Base-by-base conservation (phyloP, 2,113 vertebrate species). In the Cavia porcellus region DNA sequence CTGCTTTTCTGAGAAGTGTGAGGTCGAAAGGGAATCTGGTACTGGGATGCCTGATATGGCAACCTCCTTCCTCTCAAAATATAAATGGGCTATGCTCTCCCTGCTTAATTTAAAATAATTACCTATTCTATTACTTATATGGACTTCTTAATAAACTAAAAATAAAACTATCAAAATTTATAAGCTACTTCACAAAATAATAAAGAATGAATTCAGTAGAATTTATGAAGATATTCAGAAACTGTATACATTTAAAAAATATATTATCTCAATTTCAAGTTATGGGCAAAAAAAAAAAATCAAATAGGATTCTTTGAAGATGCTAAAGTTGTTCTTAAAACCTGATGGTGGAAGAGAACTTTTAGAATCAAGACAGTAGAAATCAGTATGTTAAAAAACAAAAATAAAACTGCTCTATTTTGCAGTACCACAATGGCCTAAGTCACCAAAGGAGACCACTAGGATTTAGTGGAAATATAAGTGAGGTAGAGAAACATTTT, bases 401-500 rank as follows among this genome's bases (percentile, higher is more conserved):
- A n/a, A 17, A 57, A 52, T 62, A 72, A 14, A 52, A n/a, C 28
- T 55, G 68, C 4, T n/a, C 13, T 35, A 20, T 12, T 5, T 3
- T 30, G 6, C 1, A 83, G n/a, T 30, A 20, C 14, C 30, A 14
- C 2, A 3, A 81, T 5, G 19, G 35, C 12, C 0, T 0, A 19
- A 9, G 30, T 57, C 83, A 30, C 28, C 0, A 80, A 30, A 24
- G 28, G 9, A 0, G 35, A n/a, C 14, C 5, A 7, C 20, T 1
- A 57, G 55, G 50, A 55, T n/a, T 68, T 9, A n/a, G 45, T 20
- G 55, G 50, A 74, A 79, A 85, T 3, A 79, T 0, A 70, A 68
- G 25, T 7, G 55, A 80, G 30, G 25, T 74, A 50, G 68, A 70
- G 7, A 90, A 22, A 47, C 74, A 6, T 62, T 70, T 68, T 35